Evolutionary conservation across 2,888 invertebrate species (phyloP), one percentile per base, ranked within the genome.

Genomic region (Sericinus montela): DNA sequence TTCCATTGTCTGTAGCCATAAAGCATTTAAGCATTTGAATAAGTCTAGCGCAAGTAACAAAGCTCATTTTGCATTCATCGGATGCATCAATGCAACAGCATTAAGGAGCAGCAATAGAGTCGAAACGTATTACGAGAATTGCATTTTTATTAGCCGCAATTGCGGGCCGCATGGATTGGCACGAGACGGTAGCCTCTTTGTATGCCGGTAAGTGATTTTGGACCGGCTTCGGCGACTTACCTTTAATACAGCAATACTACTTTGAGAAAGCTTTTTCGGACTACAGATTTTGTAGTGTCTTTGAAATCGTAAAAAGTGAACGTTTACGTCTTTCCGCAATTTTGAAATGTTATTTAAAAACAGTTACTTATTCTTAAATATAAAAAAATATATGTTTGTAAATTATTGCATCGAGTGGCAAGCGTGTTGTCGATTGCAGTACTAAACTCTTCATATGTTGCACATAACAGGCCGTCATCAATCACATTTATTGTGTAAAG

Each of bases 121-220:
- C 67, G 67, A 65, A 65, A 67, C 60, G 72, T 63, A 73, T 72
- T 74, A 83, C 80, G 76, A 72, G 72, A 69, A 75, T 71, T 72
- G 80, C 76, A 82, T 80, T 80, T 79, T 82, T 82, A 82, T 81
- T 75, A 76, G 69, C 59, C 62, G 67, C 69, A 72, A 75, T 76
- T 75, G 77, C 70, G 66, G 53, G 62, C 57, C 59, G 60, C 56
- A 50, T 53, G 54, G 56, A 52, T 57, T 58, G 58, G 58, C 52
- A 51, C 56, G 53, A 57, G 56, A 56, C 58, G 58, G 54, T 40
- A 44, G 44, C 32, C 47, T 34, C 35, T 54, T 55, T 52, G 50
- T 50, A 39, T 48, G 43, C 35, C 37, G 43, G 41, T 53, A 37
- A 50, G 44, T 49, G 43, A 45, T 53, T 51, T 51, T 45, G 52